Evolutionary conservation across 2,888 invertebrate genomes (phyloP).

Genomic region (Chaitophorus viminalis): DNA sequence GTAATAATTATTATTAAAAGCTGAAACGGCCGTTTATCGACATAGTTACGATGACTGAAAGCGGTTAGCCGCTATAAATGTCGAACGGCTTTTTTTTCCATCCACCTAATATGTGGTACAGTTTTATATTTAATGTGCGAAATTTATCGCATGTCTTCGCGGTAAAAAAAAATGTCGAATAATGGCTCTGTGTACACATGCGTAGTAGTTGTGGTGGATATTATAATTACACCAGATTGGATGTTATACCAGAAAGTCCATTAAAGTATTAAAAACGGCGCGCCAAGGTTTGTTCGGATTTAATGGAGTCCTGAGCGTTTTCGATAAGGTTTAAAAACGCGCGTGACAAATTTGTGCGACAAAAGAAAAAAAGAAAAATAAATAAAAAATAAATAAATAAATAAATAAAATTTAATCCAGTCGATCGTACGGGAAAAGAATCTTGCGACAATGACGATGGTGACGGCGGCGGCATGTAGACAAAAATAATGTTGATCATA

Average conservation of each 20-base stretch:
- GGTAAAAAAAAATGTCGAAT: neutral
- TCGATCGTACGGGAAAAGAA: neutral
- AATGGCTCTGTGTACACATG: no score
- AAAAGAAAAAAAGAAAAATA: neutral
- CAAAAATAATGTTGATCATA: slow-evolving; percentile 39
- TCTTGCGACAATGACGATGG: neutral
- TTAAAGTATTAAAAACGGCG: slow-evolving; percentile 25
- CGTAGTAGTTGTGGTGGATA: no score
- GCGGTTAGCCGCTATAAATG: neutral
- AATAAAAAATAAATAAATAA: no score
- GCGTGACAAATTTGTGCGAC: slow-evolving; percentile 9
- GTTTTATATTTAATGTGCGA: neutral
- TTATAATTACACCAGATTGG: neutral
- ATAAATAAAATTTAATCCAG: slow-evolving; percentile 3
- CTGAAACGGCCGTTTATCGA: neutral
- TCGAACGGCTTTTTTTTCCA: neutral
- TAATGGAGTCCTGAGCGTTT: neutral
- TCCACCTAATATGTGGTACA: neutral
- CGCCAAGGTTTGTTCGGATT: neutral
- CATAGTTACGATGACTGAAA: neutral
- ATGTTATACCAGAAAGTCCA: neutral
- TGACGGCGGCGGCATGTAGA: neutral
- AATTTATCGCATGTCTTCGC: no score
- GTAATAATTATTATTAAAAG: neutral
- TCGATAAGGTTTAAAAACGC: slow-evolving; percentile 30